These are phyloP conservation scores for Mechanitis mazaeus DNA, from an alignment of 2,888 invertebrate genomes.

Conservation along the genomic window DNA sequence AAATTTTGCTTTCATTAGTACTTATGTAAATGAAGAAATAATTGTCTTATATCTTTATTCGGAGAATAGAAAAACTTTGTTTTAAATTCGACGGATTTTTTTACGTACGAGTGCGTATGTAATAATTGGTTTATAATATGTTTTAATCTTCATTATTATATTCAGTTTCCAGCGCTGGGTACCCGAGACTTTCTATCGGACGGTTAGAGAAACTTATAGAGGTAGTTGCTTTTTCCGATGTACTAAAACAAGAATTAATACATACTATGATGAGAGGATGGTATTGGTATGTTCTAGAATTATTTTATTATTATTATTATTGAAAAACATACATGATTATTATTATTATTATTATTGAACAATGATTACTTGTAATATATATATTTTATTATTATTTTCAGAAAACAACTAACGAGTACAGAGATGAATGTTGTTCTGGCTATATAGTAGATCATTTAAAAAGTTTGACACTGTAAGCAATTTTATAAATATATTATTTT, in stretches of 20 bases:
- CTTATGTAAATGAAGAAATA: too few relatives aligned
- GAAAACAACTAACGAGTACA: slow-evolving; percentile 8
- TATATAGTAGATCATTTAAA: slow-evolving; percentile 21
- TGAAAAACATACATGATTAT: not conserved
- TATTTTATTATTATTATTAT: not conserved
- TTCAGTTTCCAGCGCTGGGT: slow-evolving; percentile 21
- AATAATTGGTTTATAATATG: not conserved
- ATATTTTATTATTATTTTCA: not conserved
- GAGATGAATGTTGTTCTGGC: slow-evolving; percentile 30
- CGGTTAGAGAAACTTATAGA: slow-evolving; percentile 28
- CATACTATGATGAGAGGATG: slow-evolving; percentile 6
- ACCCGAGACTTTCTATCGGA: slow-evolving; percentile 15
- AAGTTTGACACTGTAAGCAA: slow-evolving; percentile 13
- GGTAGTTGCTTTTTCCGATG: slow-evolving; percentile 30
- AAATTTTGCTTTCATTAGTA: too few relatives aligned
- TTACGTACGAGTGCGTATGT: not conserved
- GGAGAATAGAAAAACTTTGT: not conserved
- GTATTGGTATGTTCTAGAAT: slow-evolving; percentile 25
- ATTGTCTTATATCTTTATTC: too few relatives aligned
- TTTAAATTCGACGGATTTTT: too few relatives aligned
- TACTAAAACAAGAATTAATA: slow-evolving; percentile 22
- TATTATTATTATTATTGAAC: not conserved
- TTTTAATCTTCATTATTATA: not conserved
- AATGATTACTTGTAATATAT: too few relatives aligned
- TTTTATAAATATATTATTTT: slow-evolving; percentile 11